Evolutionary conservation across 2,888 invertebrate genomes (phyloP), one percentile per base, ranked within the genome.

Genomic region (Heliconius sara): DNA sequence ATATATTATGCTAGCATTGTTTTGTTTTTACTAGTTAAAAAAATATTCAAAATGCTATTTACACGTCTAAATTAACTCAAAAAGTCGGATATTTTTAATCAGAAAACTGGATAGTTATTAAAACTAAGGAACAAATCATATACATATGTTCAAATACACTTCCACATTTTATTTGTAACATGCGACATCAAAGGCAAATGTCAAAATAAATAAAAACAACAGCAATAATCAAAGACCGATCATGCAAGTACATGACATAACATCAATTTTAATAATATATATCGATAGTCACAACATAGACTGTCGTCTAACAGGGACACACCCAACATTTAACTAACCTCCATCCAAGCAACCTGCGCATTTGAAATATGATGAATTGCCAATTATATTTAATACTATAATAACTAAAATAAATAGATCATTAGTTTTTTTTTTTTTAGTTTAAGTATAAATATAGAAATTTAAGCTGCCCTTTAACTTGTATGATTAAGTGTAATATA

Each of bases 291-390:
- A 83, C 79, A 80, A 80, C 82, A 83, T 70, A 71, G 80, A 80
- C 83, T 78, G 75, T 80, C 75, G 76, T 80, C 79, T 81, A 80
- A 82, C 75, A 81, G 76, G 79, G 81, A 25, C 89, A 89, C 87
- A 89, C 90, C 82, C 83, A 82, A 83, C 82, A 83, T 79, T 57
- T 67, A 88, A 96, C 96, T 96, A 92, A 96, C 96, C 96, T 96
- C 96, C 91, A 95, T 96, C 96, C 96, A 96, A 93, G 96, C 96
- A 92, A 96, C 96, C 96, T 96, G 96, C 92, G 86, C 88, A 91
- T 89, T 85, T 89, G 88, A 91, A 94, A 91, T 86, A 85, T 86
- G 85, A 89, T 91, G 85, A 89, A 84, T 82, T 82, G 79, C 81
- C 39, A 66, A 78, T 80, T 78, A 79, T 34, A 68, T 70, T 63